Evolutionary conservation across 2,113 vertebrate species (phyloP).

Genomic region (Motacilla tschutschensis): DNA sequence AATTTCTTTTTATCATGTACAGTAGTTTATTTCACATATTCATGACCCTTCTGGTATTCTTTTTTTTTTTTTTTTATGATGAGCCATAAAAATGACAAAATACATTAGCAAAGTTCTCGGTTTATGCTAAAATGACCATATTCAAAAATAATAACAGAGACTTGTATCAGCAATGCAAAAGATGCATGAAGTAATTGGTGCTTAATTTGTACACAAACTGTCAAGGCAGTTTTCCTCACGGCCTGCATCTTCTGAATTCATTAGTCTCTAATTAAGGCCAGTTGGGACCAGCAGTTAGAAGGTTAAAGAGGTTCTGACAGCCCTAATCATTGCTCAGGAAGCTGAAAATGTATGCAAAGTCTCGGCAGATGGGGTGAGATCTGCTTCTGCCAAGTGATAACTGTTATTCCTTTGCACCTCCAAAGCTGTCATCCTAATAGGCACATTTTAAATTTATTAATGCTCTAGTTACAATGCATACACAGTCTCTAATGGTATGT

Average conservation of each 20-base stretch:
- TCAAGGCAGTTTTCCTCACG: constrained; percentile 91
- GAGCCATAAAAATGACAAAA: constrained; percentile 83
- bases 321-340: constrained; percentile 95
- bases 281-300: constrained; percentile 98
- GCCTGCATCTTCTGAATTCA: constrained; percentile 96
- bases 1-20: constrained; percentile 77
- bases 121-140: constrained; percentile 83
- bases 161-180: constrained; percentile 86
- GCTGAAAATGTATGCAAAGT: constrained; percentile 93
- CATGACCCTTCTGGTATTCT: constrained; percentile 71
- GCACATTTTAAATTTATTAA: constrained; percentile 92
- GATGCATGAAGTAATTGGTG: constrained; percentile 89
- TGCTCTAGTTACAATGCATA: constrained; percentile 85
- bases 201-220: constrained; percentile 94
- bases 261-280: constrained; percentile 99
- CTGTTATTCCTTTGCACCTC: constrained; percentile 96
- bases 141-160: constrained; percentile 86
- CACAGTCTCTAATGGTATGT: constrained; percentile 89
- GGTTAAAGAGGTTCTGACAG: constrained; percentile 99
- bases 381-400: constrained; percentile 92
- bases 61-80: constrained; percentile 68
- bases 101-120: constrained; percentile 80
- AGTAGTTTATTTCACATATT: constrained; percentile 80
- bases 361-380: constrained; percentile 93
- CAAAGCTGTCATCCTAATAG: constrained; percentile 91